Evolutionary conservation across 2,113 vertebrate species (phyloP), one percentile per base, ranked within the genome.

Genomic region (Pycnonotus jocosus): DNA sequence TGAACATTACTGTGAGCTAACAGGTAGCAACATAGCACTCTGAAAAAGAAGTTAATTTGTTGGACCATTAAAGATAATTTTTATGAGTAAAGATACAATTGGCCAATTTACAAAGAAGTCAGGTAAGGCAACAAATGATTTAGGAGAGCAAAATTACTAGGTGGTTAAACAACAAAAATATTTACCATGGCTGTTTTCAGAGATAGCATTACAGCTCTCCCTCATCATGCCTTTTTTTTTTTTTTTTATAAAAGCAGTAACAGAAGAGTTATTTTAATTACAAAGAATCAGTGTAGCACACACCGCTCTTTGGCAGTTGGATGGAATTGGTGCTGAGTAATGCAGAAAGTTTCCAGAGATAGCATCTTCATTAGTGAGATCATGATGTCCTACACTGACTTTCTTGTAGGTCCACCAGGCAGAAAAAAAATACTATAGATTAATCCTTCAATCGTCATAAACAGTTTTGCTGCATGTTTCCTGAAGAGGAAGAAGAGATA

Each of bases 231-330:
- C 28, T 77, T 3, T 31, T 16, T 76, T 76, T 90, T 89, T 61
- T 77, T 3, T 31, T 16, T 76, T 76, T 90, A 90, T 61, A 96
- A 84, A 96, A 69, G 76, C 90, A 95, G 78, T 89, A 95, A 96
- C 2, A 28, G 92, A 97, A 96, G 89, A 97, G 88, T 74, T 95
- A 15, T 48, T 93, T 94, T 97, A 97, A 95, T 97, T 97, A 95
- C 92, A 92, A 96, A 94, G 81, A 95, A 58, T 92, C 57, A 76
- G 68, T 94, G 71, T 61, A 95, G 84, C 70, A 93, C 92, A 81
- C 54, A 88, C 53, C 68, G 62, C 28, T 38, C 7, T 68, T 77
- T 89, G 90, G 70, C 70, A 79, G 80, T 60, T 53, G 84, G 74
- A 93, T 93, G 81, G 69, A 61, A 88, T 56, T 86, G 78, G 91